A percentile compares a stretch with the other conserved stretches of the same genome.
Evolutionary conservation across 1,140 invertebrate genomes (phyloP).

Genomic region (Ephestia elutella): DNA sequence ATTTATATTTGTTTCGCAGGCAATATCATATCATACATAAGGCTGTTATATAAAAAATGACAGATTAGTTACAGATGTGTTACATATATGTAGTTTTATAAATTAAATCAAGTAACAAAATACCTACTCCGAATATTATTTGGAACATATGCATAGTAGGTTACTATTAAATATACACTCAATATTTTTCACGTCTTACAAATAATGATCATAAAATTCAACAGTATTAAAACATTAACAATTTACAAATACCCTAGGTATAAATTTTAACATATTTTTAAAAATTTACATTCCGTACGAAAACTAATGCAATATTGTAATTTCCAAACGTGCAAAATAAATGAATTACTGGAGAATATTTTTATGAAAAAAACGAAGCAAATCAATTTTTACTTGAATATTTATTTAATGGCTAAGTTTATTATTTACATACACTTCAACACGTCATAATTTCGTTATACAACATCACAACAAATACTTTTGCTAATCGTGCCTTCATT

Average conservation of each 20-base stretch:
- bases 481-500: not conserved
- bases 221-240: conserved; percentile 42
- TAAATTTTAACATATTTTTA: conserved; percentile 18
- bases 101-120: conserved; percentile 7
- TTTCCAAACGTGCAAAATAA: not conserved
- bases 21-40: conserved; percentile 42
- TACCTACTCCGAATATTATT: conserved; percentile 2
- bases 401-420: not conserved
- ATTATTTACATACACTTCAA: conserved; percentile 2
- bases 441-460: conserved; percentile 1
- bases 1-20: conserved; percentile 45
- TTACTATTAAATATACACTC: not conserved
- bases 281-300: conserved; percentile 29
- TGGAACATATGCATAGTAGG: not conserved
- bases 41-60: conserved; percentile 33
- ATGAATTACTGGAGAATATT: not conserved
- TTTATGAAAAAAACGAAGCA: not conserved
- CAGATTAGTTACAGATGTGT: conserved; percentile 15
- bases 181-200: conserved; percentile 22
- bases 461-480: not conserved
- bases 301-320: conserved; percentile 13
- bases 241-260: conserved; percentile 29
- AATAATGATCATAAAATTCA: conserved; percentile 37
- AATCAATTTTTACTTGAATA: not conserved
- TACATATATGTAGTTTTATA: not conserved